Evolutionary conservation across 2,888 invertebrate species (phyloP), one percentile per base, ranked within the genome.

Genomic region (Fabriciana adippe): DNA sequence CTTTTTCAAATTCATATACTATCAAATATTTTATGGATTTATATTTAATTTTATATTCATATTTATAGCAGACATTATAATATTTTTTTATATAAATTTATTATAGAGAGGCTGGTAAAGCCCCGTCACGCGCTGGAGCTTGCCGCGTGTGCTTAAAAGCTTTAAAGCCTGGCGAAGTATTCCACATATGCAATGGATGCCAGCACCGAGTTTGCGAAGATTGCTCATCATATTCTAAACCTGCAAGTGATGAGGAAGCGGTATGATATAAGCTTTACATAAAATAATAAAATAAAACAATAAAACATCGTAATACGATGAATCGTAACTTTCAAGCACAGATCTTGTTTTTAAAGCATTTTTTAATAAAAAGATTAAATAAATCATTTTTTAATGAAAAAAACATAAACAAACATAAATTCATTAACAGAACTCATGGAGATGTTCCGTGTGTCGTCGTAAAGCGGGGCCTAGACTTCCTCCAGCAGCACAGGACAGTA

Each of bases 171-270:
- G 97, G 97, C 70, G 98, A 98, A 86, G 96, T 96, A 85, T 97
- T 95, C 86, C 95, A 96, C 86, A 96, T 95, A 63, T 98, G 98
- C 90, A 96, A 95, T 80, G 97, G 97, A 89, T 98, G 98, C 88
- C 96, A 97, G 81, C 97, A 97, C 82, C 95, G 97, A 76, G 97
- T 98, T 63, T 98, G 98, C 87, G 98, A 98, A 87, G 98, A 98
- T 89, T 98, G 98, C 85, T 97, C 97, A 75, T 97, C 97, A 64
- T 98, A 98, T 87, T 97, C 97, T 76, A 97, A 97, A 80, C 94
- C 96, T 67, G 95, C 96, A 71, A 96, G 96, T 80, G 96, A 96
- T 74, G 96, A 97, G 80, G 97, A 97, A 79, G 95, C 95, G 88
- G 97, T 97, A 83, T 94, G 93, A 72, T 55, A 35, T 3, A 41